Conservation (phyloP, 2,888 invertebrate genomes). For the Volucella zonaria region DNA sequence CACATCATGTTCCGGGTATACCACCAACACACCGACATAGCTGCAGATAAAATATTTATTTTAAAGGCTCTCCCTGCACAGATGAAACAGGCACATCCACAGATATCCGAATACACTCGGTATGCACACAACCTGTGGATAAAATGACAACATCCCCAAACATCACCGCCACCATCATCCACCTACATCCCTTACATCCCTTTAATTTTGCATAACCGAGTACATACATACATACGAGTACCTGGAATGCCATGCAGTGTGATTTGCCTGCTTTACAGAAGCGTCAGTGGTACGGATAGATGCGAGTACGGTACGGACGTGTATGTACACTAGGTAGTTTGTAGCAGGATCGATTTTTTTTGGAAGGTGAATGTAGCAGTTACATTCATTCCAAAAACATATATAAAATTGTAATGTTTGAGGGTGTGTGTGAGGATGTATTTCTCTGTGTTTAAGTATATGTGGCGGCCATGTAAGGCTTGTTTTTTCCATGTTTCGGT, state of each 20-base stretch:
- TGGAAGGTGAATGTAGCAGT: conserved; percentile 50
- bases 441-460: conserved; percentile 1
- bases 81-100: conserved; percentile 15
- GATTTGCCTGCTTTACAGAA: conserved; percentile 58
- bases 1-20: conserved; percentile 1
- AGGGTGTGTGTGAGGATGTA: not conserved
- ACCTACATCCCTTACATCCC: conserved; percentile 31
- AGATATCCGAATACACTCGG: conserved; percentile 1
- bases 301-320: too few relatives aligned
- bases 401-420: conserved; percentile 24
- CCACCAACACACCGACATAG: conserved; percentile 48
- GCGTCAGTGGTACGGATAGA: not conserved
- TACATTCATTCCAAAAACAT: conserved; percentile 50
- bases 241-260: conserved; percentile 34
- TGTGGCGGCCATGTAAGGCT: conserved; percentile 4
- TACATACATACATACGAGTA: conserved; percentile 47
- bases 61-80: conserved; percentile 53
- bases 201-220: conserved; percentile 67
- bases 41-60: conserved; percentile 73
- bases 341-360: conserved; percentile 66
- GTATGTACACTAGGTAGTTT: too few relatives aligned
- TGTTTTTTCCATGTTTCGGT: conserved; percentile 45
- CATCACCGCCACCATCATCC: conserved; percentile 27
- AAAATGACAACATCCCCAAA: conserved; percentile 40
- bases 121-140: conserved; percentile 64